These are phyloP conservation scores for Netelia virgata DNA, from an alignment of 2,888 invertebrate genomes.

Conservation along the genomic window DNA sequence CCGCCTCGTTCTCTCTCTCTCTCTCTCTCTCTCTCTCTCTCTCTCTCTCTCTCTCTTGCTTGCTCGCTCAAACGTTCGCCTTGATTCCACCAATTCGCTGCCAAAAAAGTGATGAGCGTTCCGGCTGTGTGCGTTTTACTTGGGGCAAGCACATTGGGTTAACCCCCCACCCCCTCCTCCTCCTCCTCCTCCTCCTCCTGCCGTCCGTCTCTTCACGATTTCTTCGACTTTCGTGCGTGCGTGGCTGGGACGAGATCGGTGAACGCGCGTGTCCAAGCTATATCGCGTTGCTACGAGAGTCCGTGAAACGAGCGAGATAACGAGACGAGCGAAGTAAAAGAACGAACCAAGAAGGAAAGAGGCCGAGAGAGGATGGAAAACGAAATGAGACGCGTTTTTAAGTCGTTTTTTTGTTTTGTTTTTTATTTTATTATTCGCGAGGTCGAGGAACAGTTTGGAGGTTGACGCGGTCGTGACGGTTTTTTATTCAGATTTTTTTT, in stretches of 20 bases:
- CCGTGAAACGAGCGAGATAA: slow-evolving; percentile 49
- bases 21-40: slow-evolving; percentile 17
- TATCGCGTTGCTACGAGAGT: slow-evolving; percentile 9
- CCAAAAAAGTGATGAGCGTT: slow-evolving; percentile 74
- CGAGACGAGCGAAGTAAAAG: slow-evolving; percentile 59
- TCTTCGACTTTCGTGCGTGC: background rate
- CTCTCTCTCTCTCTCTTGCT: slow-evolving; percentile 3
- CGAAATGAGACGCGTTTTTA: background rate
- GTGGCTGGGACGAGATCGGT: slow-evolving; percentile 3
- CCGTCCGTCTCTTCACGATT: background rate
- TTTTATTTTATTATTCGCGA: background rate
- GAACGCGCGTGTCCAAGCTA: slow-evolving; percentile 9
- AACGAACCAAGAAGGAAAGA: slow-evolving; percentile 18
- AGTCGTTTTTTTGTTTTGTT: background rate
- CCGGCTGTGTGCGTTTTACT: slow-evolving; percentile 56
- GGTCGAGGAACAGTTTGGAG: background rate
- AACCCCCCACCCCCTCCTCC: slow-evolving; percentile 25
- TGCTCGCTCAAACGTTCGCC: slow-evolving; percentile 63
- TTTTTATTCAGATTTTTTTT: too few species aligned
- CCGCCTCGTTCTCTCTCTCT: slow-evolving; percentile 37
- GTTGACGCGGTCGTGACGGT: too few species aligned
- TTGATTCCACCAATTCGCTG: slow-evolving; percentile 78
- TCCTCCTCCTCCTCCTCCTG: background rate
- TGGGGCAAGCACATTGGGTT: slow-evolving; percentile 1
- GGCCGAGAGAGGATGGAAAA: slow-evolving; percentile 10